Conservation (phyloP, 1,140 invertebrate genomes). For the Drosophila setifemur region DNA sequence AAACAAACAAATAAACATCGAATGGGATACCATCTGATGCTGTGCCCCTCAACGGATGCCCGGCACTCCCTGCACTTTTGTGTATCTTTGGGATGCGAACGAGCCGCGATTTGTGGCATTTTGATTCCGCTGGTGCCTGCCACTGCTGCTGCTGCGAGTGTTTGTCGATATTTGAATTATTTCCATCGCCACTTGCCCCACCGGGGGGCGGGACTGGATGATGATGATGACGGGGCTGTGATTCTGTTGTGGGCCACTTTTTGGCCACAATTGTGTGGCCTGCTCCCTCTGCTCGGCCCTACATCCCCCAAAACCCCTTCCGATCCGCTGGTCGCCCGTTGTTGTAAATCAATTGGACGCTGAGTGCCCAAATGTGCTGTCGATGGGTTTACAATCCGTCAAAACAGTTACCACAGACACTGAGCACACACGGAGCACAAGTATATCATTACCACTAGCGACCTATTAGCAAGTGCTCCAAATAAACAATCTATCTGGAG, state of each 20-base stretch:
- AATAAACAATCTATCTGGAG: conserved; percentile 41
- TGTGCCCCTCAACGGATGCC: background rate
- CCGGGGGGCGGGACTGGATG: background rate
- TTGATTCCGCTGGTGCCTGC: conserved; percentile 38
- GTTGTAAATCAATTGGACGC: conserved; percentile 67
- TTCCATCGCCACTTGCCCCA: conserved; percentile 58
- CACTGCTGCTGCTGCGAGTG: conserved; percentile 18
- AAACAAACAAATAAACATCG: conserved; percentile 55
- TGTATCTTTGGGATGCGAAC: conserved; percentile 55
- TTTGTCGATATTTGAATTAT: conserved; percentile 76
- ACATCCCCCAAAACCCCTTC: background rate
- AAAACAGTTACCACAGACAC: conserved; percentile 60
- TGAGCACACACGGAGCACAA: background rate
- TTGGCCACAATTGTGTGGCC: conserved; percentile 72
- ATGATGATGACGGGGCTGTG: conserved; percentile 13
- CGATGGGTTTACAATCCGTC: conserved; percentile 78
- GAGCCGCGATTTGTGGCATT: conserved; percentile 53
- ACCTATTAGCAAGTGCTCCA: conserved; percentile 45
- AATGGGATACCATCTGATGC: background rate
- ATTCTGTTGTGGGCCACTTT: conserved; percentile 54
- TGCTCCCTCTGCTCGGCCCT: background rate
- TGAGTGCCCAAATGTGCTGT: conserved; percentile 72
- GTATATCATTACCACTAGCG: conserved; percentile 56
- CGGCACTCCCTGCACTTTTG: conserved; percentile 18
- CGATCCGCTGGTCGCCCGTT: conserved; percentile 16